Evolutionary conservation across 2,888 invertebrate species (phyloP).

Genomic region (Pachycephus smyrnensis): DNA sequence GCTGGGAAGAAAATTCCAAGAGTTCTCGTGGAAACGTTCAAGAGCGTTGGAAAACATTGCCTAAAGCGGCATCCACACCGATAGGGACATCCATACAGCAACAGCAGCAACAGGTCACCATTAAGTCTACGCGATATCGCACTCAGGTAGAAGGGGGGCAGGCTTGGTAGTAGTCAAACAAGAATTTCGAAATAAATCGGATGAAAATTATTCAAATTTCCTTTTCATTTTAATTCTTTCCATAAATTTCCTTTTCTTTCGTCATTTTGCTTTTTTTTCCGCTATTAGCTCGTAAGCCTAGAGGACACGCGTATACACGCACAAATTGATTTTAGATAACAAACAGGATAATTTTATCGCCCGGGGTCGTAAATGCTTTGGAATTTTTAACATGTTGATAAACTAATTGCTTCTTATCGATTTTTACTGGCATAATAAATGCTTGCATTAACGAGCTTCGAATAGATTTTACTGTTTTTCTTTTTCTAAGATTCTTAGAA

Average conservation of each 20-base stretch:
- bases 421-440: not conserved
- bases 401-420: not conserved
- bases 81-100: not conserved
- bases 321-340: not conserved
- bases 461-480: not conserved
- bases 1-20: conserved; percentile 44
- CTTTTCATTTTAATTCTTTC: not conserved
- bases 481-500: not conserved
- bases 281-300: not conserved
- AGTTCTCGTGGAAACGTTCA: conserved; percentile 21
- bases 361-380: not conserved
- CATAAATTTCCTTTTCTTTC: not conserved
- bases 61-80: conserved; percentile 9
- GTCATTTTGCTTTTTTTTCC: not conserved
- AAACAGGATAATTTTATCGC: not conserved
- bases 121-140: conserved; percentile 21
- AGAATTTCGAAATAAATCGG: not conserved
- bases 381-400: not conserved
- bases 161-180: conserved; percentile 17
- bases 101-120: conserved; percentile 7
- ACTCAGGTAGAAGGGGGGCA: conserved; percentile 22
- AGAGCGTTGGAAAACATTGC: conserved; percentile 9
- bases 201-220: not conserved
- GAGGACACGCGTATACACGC: not conserved
- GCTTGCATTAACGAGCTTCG: not conserved